Conservation (phyloP, 1,140 invertebrate genomes). For the Atta texana region DNA sequence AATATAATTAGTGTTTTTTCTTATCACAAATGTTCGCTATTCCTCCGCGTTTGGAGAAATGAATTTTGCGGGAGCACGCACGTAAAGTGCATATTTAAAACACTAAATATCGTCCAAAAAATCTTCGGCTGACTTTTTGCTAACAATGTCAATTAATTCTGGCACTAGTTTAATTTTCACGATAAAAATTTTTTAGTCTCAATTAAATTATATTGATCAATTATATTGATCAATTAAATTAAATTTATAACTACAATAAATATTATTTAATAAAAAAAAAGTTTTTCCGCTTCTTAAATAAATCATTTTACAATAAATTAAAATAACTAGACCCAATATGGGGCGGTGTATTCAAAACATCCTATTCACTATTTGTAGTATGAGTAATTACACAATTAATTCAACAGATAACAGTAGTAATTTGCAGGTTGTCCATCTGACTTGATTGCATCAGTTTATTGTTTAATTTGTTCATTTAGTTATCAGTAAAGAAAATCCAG, state of each 20-base stretch:
- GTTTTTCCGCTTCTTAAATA: too few relatives aligned
- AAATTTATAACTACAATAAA: neutral
- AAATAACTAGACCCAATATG: too few relatives aligned
- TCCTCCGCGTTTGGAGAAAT: neutral
- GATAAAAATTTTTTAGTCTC: neutral
- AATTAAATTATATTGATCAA: neutral
- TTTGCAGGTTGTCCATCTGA: too few relatives aligned
- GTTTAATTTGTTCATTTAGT: too few relatives aligned
- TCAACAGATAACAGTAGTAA: too few relatives aligned
- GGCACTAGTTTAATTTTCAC: neutral
- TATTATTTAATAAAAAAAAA: conserved; percentile 1
- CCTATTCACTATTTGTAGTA: too few relatives aligned
- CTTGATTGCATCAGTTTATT: too few relatives aligned
- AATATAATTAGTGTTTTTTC: conserved; percentile 35
- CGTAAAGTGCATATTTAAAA: conserved; percentile 32
- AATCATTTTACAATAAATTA: neutral
- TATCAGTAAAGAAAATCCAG: too few relatives aligned
- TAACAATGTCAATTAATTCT: conserved; percentile 1
- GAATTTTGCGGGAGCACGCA: neutral
- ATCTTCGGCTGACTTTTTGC: neutral
- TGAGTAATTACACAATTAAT: too few relatives aligned
- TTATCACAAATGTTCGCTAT: conserved; percentile 58
- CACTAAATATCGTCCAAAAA: neutral
- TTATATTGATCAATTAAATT: too few relatives aligned
- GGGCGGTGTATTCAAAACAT: too few relatives aligned